Evolutionary conservation across 2,888 invertebrate species (phyloP), one percentile per base, ranked within the genome.

Genomic region (Agrilus mali): DNA sequence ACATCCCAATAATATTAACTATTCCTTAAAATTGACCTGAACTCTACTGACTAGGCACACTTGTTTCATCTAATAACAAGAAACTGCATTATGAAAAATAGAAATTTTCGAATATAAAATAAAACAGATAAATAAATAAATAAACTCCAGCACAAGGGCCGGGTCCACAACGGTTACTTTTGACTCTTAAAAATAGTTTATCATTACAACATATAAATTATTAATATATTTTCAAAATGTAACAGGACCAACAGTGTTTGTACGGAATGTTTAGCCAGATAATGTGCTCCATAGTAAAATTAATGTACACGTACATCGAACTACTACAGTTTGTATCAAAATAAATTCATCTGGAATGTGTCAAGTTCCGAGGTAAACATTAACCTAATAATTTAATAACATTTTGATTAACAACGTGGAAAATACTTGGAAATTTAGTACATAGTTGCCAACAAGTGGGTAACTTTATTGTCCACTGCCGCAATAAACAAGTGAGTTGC

Each of bases 21-120:
- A 60, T 52, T 58, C 59, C 57, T 55, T 71, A 70, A 70, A 72
- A 72, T 74, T 74, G 73, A 74, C 74, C 68, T 70, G 72, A 73
- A 73, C 70, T 71, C 73, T 74, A 74, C 71, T 74, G 73, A 74
- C 75, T 75, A 75, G 75, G 74, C 75, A 75, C 74, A 74, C 74
- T 72, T 74, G 74, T 70, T 73, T 72, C 66, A 62, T 57, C 63
- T 71, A 69, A 71, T 71, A 74, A 74, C 72, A 72, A 72, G 72
- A 73, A 72, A 71, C 64, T 65, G 64, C 67, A 59, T 64, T 65
- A 66, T 67, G 67, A 67, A 68, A 69, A 69, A 69, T 68, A 68
- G 67, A 69, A 68, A 68, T 67, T 65, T 66, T 67, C 64, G 65
- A 66, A 59, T 66, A 67, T 67, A 63, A 64, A 67, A 63, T 59